Conservation (phyloP, 2,888 invertebrate species). For the Alentia gelatinosa region DNA sequence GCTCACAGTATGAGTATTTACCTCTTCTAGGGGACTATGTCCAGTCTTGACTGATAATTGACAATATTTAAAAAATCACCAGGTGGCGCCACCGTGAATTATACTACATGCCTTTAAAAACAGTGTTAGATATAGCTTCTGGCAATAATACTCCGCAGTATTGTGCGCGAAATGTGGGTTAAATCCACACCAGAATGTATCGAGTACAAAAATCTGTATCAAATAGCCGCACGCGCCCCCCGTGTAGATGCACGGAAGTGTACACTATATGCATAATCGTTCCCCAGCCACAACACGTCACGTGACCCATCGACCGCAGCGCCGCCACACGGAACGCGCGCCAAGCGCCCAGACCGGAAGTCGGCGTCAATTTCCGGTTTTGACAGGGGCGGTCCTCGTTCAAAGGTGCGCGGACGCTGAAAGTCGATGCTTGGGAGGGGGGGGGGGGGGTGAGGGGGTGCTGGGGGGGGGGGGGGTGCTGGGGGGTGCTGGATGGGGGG, state of each 20-base stretch:
- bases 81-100: no score
- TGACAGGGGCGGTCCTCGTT: not conserved
- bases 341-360: not conserved
- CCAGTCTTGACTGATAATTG: no score
- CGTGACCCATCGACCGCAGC: constrained; percentile 10
- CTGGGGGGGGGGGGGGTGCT: not conserved
- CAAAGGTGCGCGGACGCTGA: not conserved
- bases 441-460: not conserved
- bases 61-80: no score
- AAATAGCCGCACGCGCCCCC: not conserved
- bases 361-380: constrained; percentile 37
- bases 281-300: not conserved
- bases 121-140: no score
- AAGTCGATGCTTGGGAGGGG: not conserved
- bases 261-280: not conserved
- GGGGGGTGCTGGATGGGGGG: not conserved
- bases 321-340: constrained; percentile 2
- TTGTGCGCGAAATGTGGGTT: not conserved
- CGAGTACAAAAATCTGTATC: not conserved
- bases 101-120: no score
- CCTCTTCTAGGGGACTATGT: no score
- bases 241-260: not conserved
- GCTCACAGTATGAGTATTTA: no score
- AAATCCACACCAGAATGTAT: not conserved
- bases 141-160: no score